Evolutionary conservation across 2,888 invertebrate species (phyloP), one percentile per base, ranked within the genome.

Genomic region (Hypselothyrea guttata): DNA sequence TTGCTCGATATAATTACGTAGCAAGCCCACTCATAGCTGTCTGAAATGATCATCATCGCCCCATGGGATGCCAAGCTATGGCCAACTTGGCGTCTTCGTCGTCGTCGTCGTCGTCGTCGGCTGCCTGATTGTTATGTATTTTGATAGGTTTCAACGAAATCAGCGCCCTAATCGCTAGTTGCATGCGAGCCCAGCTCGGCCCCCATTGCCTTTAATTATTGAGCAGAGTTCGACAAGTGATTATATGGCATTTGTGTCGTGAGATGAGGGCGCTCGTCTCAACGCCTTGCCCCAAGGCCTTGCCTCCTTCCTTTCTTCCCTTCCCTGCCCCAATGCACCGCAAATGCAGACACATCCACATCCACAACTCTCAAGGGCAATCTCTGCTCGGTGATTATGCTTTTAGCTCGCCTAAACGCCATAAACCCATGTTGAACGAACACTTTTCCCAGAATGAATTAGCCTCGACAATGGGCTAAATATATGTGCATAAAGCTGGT

Each of bases 91-190:
- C 44, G 41, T 13, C 34, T 31, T 49, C 53, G 31, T 35, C 68
- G 40, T 28, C 34, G 31, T 38, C 48, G 33, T 34, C 44, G 46
- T 13, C 34, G 37, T 48, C 49, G 31, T 35, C 68, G 40, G 5
- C 53, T 56, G 74, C 53, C 79, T 49, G 73, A 79, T 85, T 79
- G 73, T 79, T 85, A 67, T 84, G 84, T 82, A 84, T 79, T 81
- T 81, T 81, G 82, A 86, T 86, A 67, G 86, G 78, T 81, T 81
- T 81, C 86, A 76, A 61, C 78, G 86, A 84, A 86, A 84, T 86
- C 84, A 76, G 75, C 62, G 64, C 75, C 57, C 62, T 84, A 86
- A 81, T 86, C 64, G 79, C 70, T 45, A 66, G 65, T 63, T 83
- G 84, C 84, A 79, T 72, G 76, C 68, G 76, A 84, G 52, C 45